Percentiles rank a stretch among this genome's conserved stretches.
Conservation (phyloP, 2,888 invertebrate genomes). For the Drosophila demipolita region DNA sequence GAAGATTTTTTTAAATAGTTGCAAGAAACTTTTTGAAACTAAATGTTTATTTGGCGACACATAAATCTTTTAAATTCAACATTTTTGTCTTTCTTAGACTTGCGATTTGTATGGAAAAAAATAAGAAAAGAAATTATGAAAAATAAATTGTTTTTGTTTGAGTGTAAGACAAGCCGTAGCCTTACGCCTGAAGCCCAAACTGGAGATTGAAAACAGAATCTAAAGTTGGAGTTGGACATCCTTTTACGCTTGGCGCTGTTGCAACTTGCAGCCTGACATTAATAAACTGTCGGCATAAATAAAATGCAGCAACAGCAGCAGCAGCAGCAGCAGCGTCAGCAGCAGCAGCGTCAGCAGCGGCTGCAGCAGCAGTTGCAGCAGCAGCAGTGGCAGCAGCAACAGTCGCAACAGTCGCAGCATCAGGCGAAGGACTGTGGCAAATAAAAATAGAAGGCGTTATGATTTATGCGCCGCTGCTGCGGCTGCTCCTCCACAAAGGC, state of each 20-base stretch:
- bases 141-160: neutral
- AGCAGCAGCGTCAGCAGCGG: conserved; percentile 28
- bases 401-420: conserved; percentile 18
- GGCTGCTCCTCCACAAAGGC: neutral
- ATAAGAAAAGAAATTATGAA: neutral
- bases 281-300: conserved; percentile 83
- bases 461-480: conserved; percentile 64
- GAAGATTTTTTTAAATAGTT: neutral
- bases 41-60: neutral
- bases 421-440: conserved; percentile 43
- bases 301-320: conserved; percentile 54
- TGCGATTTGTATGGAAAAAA: neutral
- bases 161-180: conserved; percentile 6
- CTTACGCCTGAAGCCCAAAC: conserved; percentile 5
- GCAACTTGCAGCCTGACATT: conserved; percentile 63
- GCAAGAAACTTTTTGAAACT: neutral
- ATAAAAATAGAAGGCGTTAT: conserved; percentile 67
- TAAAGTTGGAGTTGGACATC: conserved; percentile 36
- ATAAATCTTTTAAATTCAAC: neutral
- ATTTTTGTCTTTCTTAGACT: neutral
- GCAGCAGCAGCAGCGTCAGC: conserved; percentile 19
- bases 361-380: conserved; percentile 18
- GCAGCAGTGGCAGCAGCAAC: conserved; percentile 29
- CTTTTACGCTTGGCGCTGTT: conserved; percentile 22
- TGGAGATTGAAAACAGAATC: conserved; percentile 8